phyloP scores from a whole-genome alignment of 2,888 invertebrate species.

The Drosophila mettleri region DNA sequence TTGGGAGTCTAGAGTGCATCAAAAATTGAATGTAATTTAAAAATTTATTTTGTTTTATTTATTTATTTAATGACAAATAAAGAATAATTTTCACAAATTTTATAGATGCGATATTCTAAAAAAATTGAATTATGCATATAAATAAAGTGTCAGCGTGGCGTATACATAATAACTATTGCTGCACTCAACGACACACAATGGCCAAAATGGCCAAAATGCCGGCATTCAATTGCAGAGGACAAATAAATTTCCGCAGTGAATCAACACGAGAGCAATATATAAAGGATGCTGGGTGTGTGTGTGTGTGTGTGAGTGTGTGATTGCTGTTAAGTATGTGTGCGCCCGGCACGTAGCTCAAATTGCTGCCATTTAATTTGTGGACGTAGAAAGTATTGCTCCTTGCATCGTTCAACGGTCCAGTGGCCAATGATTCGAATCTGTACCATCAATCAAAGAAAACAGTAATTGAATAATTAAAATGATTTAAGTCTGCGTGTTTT shows the following conservation, averaged over 20 bases:
- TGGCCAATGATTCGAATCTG: slow-evolving; percentile 7
- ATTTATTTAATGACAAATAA: too few relatives aligned
- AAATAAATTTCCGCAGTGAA: slow-evolving; percentile 44
- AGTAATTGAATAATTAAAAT: background rate
- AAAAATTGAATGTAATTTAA: too few relatives aligned
- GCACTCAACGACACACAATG: background rate
- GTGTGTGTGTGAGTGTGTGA: slow-evolving; percentile 4
- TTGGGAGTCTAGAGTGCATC: too few relatives aligned
- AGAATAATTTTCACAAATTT: too few relatives aligned
- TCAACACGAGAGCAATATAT: slow-evolving; percentile 22
- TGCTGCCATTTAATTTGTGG: slow-evolving; percentile 30
- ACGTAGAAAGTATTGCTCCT: background rate
- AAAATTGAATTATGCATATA: background rate
- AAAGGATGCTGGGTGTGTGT: slow-evolving; percentile 3
- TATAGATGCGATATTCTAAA: too few relatives aligned
- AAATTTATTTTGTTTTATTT: too few relatives aligned
- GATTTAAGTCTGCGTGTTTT: background rate
- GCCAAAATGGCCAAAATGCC: slow-evolving; percentile 12
- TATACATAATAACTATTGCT: slow-evolving; percentile 28
- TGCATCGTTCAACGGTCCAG: slow-evolving; percentile 39
- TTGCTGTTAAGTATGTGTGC: slow-evolving; percentile 10
- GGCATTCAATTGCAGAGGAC: slow-evolving; percentile 19
- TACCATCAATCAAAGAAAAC: background rate
- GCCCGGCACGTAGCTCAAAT: slow-evolving; percentile 35
- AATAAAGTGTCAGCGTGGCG: background rate